Evolutionary conservation across 2,113 vertebrate genomes (phyloP).

Genomic region (Leptocoma aspasia): DNA sequence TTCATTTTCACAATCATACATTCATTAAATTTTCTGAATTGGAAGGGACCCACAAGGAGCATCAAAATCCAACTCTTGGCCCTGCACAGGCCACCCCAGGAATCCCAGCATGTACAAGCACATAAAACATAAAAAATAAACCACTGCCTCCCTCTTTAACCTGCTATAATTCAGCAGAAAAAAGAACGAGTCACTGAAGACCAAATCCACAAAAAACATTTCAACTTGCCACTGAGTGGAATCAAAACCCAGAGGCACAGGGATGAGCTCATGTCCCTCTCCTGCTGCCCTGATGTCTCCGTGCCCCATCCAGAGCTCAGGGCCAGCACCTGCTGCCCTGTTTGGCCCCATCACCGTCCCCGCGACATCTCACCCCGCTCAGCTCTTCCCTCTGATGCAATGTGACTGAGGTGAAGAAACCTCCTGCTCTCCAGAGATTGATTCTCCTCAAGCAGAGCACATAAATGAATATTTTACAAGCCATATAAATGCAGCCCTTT

Average conservation of each 20-base stretch:
- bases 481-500: slow-evolving; percentile 8
- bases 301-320: background rate
- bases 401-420: slow-evolving; percentile 35
- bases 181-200: background rate
- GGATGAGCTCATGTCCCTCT: fast-evolving
- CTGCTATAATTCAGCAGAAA: background rate
- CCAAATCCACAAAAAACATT: background rate
- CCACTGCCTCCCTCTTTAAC: background rate
- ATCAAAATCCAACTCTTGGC: background rate
- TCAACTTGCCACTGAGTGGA: background rate
- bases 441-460: background rate
- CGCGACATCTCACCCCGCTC: background rate
- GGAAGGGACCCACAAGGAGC: background rate
- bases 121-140: background rate
- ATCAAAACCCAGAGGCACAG: background rate
- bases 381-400: background rate
- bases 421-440: slow-evolving; percentile 21
- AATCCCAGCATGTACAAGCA: fast-evolving
- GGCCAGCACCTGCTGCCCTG: fast-evolving
- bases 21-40: too few species aligned
- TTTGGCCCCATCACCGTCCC: background rate
- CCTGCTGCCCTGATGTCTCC: background rate
- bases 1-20: background rate
- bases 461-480: slow-evolving; percentile 56
- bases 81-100: background rate